Conservation (phyloP, 2,113 vertebrate genomes). For the Rhea pennata region DNA sequence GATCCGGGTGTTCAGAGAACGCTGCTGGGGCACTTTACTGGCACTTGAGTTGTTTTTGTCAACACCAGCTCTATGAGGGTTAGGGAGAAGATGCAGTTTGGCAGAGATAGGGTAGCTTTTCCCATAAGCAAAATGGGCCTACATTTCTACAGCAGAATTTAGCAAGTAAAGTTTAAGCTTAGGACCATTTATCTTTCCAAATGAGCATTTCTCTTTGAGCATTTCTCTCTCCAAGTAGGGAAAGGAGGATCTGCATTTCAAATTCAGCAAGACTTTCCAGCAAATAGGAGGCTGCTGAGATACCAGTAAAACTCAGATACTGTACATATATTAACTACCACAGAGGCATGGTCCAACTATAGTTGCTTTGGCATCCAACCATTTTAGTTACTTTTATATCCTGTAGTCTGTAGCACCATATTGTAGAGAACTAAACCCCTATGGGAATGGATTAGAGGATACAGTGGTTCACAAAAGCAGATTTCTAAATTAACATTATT, state of each 20-base stretch:
- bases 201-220: neutral
- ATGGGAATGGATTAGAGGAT: slow-evolving; percentile 58
- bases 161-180: neutral
- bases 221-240: neutral
- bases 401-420: neutral
- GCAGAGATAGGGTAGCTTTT: neutral
- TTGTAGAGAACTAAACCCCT: neutral
- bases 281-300: neutral
- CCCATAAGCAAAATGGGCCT: neutral
- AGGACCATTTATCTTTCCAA: neutral
- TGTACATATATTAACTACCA: neutral
- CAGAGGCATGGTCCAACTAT: neutral
- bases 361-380: neutral
- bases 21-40: neutral
- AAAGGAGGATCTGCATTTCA: neutral
- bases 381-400: neutral
- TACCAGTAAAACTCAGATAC: neutral
- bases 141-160: neutral
- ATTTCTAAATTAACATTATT: neutral
- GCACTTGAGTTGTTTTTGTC: neutral
- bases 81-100: neutral
- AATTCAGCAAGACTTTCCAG: neutral
- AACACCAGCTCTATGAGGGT: neutral
- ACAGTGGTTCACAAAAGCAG: slow-evolving; percentile 66
- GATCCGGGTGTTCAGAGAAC: neutral